phyloP scores from a whole-genome alignment of 2,113 vertebrate genomes.

The Mustela lutreola region DNA sequence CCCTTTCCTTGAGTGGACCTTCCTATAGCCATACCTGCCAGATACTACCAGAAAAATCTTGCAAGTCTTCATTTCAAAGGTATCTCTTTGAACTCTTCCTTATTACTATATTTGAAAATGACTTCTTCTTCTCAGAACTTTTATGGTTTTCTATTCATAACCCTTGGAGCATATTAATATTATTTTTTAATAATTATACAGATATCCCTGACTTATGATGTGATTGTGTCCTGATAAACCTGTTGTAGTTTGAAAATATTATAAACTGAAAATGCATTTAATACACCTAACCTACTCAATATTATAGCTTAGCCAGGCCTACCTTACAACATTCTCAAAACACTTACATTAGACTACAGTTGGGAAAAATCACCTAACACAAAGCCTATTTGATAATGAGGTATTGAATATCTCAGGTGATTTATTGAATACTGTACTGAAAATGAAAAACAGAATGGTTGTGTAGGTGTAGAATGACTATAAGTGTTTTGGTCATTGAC shows the following conservation, averaged over 20 bases:
- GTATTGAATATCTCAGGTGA: neutral
- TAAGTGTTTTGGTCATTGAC: neutral
- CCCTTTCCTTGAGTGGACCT: slow-evolving; percentile 15
- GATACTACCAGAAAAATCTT: neutral
- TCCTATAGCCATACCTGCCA: neutral
- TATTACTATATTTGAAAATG: slow-evolving; percentile 9
- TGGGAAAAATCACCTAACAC: neutral
- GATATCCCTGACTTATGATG: neutral
- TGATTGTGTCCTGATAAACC: neutral
- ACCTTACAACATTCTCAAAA: neutral
- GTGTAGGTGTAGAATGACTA: neutral
- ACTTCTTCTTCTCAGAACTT: neutral
- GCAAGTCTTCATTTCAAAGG: slow-evolving; percentile 24
- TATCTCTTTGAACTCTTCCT: neutral
- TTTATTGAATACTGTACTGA: neutral
- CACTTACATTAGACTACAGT: neutral
- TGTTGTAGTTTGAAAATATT: neutral
- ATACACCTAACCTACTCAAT: neutral
- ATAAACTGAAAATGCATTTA: neutral
- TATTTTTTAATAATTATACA: neutral
- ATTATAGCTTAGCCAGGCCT: neutral
- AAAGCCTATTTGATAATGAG: neutral
- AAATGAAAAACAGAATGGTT: neutral
- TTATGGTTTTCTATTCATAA: neutral
- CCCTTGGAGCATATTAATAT: neutral